These are phyloP conservation scores for Drosophila fuyamai DNA, from an alignment of 1,140 invertebrate genomes.

Conservation along the genomic window DNA sequence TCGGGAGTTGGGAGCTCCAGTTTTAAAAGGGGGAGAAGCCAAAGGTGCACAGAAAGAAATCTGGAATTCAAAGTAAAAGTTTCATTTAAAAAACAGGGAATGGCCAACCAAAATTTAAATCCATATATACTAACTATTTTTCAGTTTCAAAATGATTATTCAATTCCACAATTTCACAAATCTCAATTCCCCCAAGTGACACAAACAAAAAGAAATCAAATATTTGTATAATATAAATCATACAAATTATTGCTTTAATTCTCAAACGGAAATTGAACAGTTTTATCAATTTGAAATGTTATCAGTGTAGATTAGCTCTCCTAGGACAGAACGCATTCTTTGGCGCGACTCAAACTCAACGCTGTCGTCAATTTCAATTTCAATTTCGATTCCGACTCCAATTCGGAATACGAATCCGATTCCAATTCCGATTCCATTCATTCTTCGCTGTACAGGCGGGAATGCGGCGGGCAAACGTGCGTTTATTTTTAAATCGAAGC, in stretches of 20 bases:
- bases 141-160: no score
- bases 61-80: no score
- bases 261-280: no score
- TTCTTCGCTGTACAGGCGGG: slow-evolving; percentile 67
- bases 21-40: slow-evolving; percentile 19
- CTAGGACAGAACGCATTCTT: slow-evolving; percentile 44
- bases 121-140: no score
- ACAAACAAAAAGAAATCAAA: no score
- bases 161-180: no score
- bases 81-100: no score
- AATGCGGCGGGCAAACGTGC: slow-evolving; percentile 74
- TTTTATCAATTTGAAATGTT: no score
- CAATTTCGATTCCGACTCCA: slow-evolving; percentile 46
- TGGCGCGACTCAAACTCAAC: slow-evolving; percentile 59
- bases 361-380: slow-evolving; percentile 64
- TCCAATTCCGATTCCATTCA: slow-evolving; percentile 65
- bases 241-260: no score
- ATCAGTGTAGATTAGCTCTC: slow-evolving; percentile 32
- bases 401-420: slow-evolving; percentile 37
- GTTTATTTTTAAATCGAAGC: slow-evolving; percentile 82
- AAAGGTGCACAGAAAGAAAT: slow-evolving; percentile 10
- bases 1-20: slow-evolving; percentile 37
- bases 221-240: no score
- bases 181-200: no score
- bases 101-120: no score